Base-by-base conservation (phyloP, 1,140 invertebrate species). In the Drosophila repletoides region DNA sequence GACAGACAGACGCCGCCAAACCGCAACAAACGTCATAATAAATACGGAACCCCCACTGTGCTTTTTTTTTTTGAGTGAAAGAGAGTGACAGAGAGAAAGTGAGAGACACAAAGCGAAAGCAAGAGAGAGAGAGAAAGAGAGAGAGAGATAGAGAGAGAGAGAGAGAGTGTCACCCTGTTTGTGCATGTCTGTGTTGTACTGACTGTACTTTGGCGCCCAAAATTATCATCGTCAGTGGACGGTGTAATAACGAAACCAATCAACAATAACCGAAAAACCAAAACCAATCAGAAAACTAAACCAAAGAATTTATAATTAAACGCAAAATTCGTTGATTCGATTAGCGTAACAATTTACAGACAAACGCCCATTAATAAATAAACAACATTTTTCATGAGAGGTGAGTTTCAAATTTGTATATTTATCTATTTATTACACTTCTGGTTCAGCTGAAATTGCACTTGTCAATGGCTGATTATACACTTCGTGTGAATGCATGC, bases 151-250 rank as follows among this genome's bases (percentile, higher is more conserved):
- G 26, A 15, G 24, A 7, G 10, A 33, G 28, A 17, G 14, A 19
- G 5, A 17, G 41, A 19, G n/a, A 34, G 28, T 41, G 52, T 26
- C 24, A 24, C 38, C 29, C 19, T 31, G 45, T 38, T 22, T 31
- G 5, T 40, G 36, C 28, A 31, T 21, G 29, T 9, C 22, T 48
- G 28, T 29, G 29, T 59, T 28, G 45, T 49, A 36, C 49, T 72
- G 64, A 81, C 79, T 81, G 77, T 84, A 81, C 73, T 84, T 84
- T 84, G 77, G 73, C 77, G 69, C 77, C 69, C 59, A 81, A 81
- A 80, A 58, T n/a, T n/a, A n/a, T n/a, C n/a, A n/a, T n/a, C 40
- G 64, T 70, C 67, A 14, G 14, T 33, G 51, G 5, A 26, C 31
- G 29, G 45, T 15, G 31, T 31, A 63, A 61, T 46, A 60, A 53